Percentiles rank a stretch among this genome's conserved stretches.
Evolutionary conservation across 2,797 vertebrate species (phyloP).

Genomic region (Pyrrhura leucotis): DNA sequence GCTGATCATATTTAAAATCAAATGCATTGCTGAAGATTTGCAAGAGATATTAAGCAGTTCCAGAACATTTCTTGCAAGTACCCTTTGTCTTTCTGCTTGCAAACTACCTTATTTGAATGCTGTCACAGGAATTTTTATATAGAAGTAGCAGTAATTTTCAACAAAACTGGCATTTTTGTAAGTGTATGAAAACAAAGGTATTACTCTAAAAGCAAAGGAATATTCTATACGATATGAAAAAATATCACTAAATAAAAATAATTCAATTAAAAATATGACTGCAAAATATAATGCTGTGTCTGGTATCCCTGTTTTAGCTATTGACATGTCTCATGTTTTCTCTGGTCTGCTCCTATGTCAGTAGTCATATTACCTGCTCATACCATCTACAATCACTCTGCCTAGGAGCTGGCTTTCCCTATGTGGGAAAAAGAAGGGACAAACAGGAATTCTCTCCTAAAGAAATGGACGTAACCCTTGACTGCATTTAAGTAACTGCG

Average conservation of each 20-base stretch:
- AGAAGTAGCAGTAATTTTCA: neutral
- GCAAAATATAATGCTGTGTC: neutral
- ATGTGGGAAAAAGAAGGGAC: rapidly evolving
- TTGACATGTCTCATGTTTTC: neutral
- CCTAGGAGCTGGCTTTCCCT: neutral
- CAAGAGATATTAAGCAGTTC: neutral
- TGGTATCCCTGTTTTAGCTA: neutral
- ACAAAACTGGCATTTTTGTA: neutral
- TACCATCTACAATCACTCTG: neutral
- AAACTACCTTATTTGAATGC: neutral
- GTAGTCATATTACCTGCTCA: neutral
- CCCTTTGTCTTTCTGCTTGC: neutral
- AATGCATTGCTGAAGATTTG: neutral
- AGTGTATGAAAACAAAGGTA: neutral
- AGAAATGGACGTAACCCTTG: rapidly evolving
- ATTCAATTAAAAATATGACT: neutral
- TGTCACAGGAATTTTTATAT: neutral
- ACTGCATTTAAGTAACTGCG: rapidly evolving
- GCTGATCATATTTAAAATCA: neutral
- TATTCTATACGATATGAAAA: neutral
- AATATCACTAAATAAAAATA: neutral
- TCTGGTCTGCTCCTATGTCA: neutral
- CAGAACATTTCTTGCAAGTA: neutral
- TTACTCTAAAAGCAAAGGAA: neutral
- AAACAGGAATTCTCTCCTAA: neutral